These are phyloP conservation scores for Leptothorax acervorum DNA, from an alignment of 2,888 invertebrate species.

Conservation along the genomic window DNA sequence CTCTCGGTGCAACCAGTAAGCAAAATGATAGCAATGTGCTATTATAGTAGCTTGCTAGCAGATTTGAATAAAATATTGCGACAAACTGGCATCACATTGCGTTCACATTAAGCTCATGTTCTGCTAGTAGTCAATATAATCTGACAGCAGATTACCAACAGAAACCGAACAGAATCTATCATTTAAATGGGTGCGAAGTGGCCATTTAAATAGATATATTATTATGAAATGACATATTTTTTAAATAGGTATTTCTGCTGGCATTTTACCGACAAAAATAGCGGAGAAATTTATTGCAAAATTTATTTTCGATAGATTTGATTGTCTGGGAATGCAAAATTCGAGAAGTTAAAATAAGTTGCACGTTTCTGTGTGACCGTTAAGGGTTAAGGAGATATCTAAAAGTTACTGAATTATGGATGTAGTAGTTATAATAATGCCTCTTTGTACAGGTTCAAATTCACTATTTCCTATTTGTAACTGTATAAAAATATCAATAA, in stretches of 20 bases:
- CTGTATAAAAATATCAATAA: constrained; percentile 14
- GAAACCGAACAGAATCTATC: background rate
- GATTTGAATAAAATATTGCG: background rate
- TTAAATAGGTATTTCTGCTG: background rate
- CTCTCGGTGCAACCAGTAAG: background rate
- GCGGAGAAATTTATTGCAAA: background rate
- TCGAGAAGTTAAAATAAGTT: background rate
- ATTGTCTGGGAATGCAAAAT: too few species aligned
- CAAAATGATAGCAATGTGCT: background rate
- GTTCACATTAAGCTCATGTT: background rate
- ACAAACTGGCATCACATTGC: background rate
- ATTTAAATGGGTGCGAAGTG: background rate
- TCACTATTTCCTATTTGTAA: too few species aligned
- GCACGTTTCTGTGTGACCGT: too few species aligned
- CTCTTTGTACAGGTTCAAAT: too few species aligned
- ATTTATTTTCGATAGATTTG: background rate
- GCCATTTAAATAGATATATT: background rate
- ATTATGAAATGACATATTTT: background rate
- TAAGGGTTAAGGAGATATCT: too few species aligned
- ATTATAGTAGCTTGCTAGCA: background rate
- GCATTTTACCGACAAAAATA: background rate
- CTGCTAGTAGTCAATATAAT: background rate
- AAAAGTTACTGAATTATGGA: too few species aligned
- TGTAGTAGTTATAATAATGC: too few species aligned
- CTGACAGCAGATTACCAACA: background rate